Base-by-base conservation (phyloP, 2,113 vertebrate genomes). In the Halichoerus grypus region DNA sequence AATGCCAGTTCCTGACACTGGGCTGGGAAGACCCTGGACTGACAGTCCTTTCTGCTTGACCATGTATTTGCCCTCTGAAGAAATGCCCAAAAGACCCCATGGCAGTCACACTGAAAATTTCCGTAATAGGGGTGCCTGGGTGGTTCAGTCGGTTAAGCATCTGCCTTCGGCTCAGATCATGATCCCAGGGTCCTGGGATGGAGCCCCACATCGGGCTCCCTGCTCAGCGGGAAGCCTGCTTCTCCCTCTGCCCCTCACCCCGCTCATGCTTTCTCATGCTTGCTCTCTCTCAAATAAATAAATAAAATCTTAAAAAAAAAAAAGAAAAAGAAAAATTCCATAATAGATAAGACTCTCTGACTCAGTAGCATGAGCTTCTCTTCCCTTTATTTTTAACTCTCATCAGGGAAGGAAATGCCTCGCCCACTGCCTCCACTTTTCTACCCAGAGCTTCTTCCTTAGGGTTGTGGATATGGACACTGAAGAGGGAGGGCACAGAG, bases 151-250 rank as follows among this genome's bases (percentile, higher is more conserved):
- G 13, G 63, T 65, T 14, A 31, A 15, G 5, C 1, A 22, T 65
- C 63, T 65, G 63, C 63, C 61, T 65, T 65, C 28, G 0, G 2
- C 61, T 65, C 61, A 31, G 28, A 12, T 65, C 61, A 14, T 14
- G 61, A 65, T 31, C 61, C 28, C 61, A 5, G 61, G 61, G 61
- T 65, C 51, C 28, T 65, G 14, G 31, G 31, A 65, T 65, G 2
- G 3, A 65, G 14, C 6, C 31, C 63, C 6, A 0, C 63, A 33
- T 7, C 1, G 0, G 31, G 14, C 13, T 65, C 14, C 2, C 31
- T 33, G 31, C 14, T 65, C 28, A 65, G 31, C 1, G 3, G 51
- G 55, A 19, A 7, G 55, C 19, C 55, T 57, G 55, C 31, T 31
- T 65, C 28, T 31, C 63, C 63, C 28, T 65, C 28, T 65, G 13